phyloP scores from a whole-genome alignment of 2,888 invertebrate species.

The Drosophila melanosoma region DNA sequence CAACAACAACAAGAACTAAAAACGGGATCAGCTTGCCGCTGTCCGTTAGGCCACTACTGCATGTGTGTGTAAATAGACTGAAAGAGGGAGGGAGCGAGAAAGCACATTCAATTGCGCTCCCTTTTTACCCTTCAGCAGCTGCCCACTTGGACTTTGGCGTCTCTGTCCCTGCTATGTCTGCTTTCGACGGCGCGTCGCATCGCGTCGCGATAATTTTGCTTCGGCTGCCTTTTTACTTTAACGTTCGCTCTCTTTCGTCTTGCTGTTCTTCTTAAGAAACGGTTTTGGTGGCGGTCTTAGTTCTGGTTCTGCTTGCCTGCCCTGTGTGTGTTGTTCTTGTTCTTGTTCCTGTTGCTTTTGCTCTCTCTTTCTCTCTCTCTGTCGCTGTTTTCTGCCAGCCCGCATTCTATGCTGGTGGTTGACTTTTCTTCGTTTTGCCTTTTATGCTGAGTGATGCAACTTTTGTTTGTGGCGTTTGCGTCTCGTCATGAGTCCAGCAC shows the following conservation, averaged over 20 bases:
- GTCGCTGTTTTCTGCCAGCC: slow-evolving; percentile 51
- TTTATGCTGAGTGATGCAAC: slow-evolving; percentile 77
- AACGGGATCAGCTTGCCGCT: slow-evolving; percentile 63
- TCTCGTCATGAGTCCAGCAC: slow-evolving; percentile 26
- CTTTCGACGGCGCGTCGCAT: neutral
- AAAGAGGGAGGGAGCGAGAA: slow-evolving; percentile 11
- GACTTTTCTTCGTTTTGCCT: slow-evolving; percentile 77
- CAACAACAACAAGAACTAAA: slow-evolving; percentile 35
- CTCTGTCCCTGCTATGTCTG: slow-evolving; percentile 42
- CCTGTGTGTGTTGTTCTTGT: slow-evolving; percentile 32
- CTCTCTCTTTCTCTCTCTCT: slow-evolving; percentile 25
- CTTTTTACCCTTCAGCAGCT: slow-evolving; percentile 53
- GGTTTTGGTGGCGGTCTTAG: slow-evolving; percentile 49
- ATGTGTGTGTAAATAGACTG: slow-evolving; percentile 14
- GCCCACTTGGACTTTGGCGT: slow-evolving; percentile 47
- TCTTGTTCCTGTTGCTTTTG: slow-evolving; percentile 23
- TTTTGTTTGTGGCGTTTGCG: slow-evolving; percentile 57
- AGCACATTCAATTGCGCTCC: slow-evolving; percentile 31
- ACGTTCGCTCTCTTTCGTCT: slow-evolving; percentile 28
- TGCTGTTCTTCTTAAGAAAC: slow-evolving; percentile 45
- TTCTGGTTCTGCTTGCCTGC: slow-evolving; percentile 57
- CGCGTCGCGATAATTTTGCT: slow-evolving; percentile 26
- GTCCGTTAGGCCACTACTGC: slow-evolving; percentile 49
- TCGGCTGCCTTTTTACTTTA: slow-evolving; percentile 33
- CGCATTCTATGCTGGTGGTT: slow-evolving; percentile 84